Evolutionary conservation across 2,888 invertebrate genomes (phyloP), one percentile per base, ranked within the genome.

Genomic region (Mylabris sibirica): DNA sequence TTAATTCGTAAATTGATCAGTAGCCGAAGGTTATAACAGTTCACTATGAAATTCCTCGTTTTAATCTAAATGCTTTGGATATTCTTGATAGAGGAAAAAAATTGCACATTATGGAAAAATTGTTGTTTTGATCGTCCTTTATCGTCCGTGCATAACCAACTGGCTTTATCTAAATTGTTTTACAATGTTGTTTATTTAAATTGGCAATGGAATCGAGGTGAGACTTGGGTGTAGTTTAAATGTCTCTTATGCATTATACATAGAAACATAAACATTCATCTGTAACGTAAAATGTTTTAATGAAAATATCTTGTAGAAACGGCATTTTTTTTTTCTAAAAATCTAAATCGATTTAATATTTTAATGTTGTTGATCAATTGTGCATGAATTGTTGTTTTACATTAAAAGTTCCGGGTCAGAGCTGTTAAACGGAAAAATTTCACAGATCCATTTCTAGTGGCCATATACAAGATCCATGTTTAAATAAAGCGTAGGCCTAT

Each of bases 111-210:
- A n/a, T 4, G 12, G 44, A 4, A 44, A 44, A 44, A 44, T 44
- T 17, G 17, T 41, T 41, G 41, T 41, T 41, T 41, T 41, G 41
- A 41, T 41, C 41, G 14, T 41, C 14, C 41, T n/a, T 1, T 41
- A 4, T 30, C 8, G 30, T 30, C 30, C 41, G 14, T 14, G 14
- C n/a, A 41, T 5, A 41, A 35, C 11, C 14, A 41, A 35, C 2
- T 26, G 26, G 26, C n/a, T 30, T 41, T 41, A 41, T 44, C 44
- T 44, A 17, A 44, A 44, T 44, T 17, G 17, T n/a, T 44, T 44
- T 44, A 17, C 44, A 44, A 44, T 44, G 44, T 44, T 44, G 44
- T 44, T 44, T 44, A 44, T 44, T 44, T 44, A 44, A 44, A 17
- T 6, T 44, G 1, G 44, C 44, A 41, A 0, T 12, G n/a, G 44